Evolutionary conservation across 2,113 vertebrate species (phyloP).

Genomic region (Pachycephala philippinensis): DNA sequence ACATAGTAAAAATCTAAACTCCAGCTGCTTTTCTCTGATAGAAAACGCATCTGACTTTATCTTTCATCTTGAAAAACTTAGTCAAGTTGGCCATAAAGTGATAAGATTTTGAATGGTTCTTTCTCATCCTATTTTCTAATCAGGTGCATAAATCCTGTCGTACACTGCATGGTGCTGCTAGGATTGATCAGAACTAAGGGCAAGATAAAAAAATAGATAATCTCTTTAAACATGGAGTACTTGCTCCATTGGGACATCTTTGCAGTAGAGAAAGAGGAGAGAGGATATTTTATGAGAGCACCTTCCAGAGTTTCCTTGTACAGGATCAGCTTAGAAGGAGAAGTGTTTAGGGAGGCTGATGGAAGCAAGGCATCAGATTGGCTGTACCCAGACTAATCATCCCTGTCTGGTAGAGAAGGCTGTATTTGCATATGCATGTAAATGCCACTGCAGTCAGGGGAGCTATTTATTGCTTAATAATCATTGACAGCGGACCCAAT

Average conservation of each 20-base stretch:
- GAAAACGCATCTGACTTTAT: not conserved
- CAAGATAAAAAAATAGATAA: not conserved
- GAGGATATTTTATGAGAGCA: not conserved
- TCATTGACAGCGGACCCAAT: not conserved
- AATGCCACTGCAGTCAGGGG: not conserved
- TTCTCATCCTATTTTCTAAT: slow-evolving; percentile 10
- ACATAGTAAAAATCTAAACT: not conserved
- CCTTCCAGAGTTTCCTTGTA: not conserved
- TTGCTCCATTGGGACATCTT: not conserved
- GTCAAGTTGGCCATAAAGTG: not conserved
- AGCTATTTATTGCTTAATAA: slow-evolving; percentile 9
- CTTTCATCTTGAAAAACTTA: slow-evolving; percentile 9
- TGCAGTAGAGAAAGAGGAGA: not conserved
- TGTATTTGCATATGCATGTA: not conserved
- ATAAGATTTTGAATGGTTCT: not conserved
- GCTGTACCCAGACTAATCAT: not conserved
- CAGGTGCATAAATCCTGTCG: not conserved
- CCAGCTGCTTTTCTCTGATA: not conserved
- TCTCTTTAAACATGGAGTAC: not conserved
- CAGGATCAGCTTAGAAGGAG: not conserved
- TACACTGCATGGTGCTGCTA: not conserved
- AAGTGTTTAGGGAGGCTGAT: not conserved
- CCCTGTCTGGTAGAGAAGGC: not conserved
- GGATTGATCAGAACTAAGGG: not conserved
- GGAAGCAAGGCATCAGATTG: not conserved